Conservation (phyloP, 2,113 vertebrate species). For the Cephalophus harveyi region DNA sequence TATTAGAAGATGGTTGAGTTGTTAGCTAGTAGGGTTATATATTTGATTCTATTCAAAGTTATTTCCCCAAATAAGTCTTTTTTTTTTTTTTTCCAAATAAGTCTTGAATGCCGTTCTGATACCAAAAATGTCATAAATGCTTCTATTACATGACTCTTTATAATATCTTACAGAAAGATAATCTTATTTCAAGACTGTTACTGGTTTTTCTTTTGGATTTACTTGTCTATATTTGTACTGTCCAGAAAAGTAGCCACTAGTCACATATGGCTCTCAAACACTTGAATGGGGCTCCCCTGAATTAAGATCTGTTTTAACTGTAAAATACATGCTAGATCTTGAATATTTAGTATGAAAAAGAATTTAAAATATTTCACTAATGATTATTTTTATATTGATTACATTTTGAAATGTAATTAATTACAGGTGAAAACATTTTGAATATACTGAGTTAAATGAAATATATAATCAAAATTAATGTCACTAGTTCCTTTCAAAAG, state of each 20-base stretch:
- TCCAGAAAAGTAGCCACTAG: background rate
- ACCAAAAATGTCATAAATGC: background rate
- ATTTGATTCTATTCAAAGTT: background rate
- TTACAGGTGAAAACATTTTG: background rate
- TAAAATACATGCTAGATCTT: background rate
- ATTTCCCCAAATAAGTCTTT: background rate
- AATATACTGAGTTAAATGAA: background rate
- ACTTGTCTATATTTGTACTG: background rate
- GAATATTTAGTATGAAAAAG: background rate
- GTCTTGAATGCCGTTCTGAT: background rate
- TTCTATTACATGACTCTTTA: background rate
- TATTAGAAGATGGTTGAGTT: background rate
- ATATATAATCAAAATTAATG: background rate
- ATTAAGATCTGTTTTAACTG: background rate
- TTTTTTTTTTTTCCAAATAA: background rate
- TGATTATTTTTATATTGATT: background rate
- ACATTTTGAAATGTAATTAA: background rate
- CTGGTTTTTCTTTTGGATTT: background rate
- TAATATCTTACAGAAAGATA: background rate
- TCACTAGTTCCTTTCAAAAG: background rate
- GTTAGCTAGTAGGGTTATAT: background rate
- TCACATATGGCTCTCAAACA: background rate
- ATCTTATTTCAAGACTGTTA: background rate
- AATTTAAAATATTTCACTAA: background rate
- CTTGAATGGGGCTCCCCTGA: background rate